A percentile compares a stretch with the other conserved stretches of the same genome.
Evolutionary conservation across 2,113 vertebrate species (phyloP).

Genomic region (Nannobrachium achirus): DNA sequence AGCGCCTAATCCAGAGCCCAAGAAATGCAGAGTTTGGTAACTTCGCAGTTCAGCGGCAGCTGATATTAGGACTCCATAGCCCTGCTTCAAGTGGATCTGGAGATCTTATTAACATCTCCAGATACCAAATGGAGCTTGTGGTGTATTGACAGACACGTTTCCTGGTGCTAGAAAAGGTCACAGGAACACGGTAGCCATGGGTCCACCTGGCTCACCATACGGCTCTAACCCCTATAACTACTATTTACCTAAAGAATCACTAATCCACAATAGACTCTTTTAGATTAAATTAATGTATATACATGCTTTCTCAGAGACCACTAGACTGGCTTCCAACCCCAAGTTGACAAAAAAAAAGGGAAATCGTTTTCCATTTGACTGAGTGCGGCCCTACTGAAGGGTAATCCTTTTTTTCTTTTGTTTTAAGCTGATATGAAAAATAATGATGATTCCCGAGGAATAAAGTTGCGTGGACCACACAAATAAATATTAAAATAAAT

Average conservation of each 20-base stretch:
- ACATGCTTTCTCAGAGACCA: slow-evolving; percentile 36
- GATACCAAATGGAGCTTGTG: neutral
- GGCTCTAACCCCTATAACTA: slow-evolving; percentile 40
- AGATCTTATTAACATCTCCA: no score
- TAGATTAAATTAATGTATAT: slow-evolving; percentile 44
- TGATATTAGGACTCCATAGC: no score
- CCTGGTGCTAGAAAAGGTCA: neutral
- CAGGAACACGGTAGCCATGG: neutral
- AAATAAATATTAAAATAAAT: slow-evolving; percentile 5
- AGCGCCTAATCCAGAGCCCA: neutral
- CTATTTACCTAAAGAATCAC: slow-evolving; percentile 28
- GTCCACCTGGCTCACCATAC: slow-evolving; percentile 16
- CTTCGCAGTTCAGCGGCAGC: neutral
- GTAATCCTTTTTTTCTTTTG: no score
- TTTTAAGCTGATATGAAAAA: neutral
- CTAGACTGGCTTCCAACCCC: slow-evolving; percentile 19
- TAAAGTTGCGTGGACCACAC: neutral
- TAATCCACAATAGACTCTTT: slow-evolving; percentile 45
- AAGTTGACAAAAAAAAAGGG: slow-evolving; percentile 9
- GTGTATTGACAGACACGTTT: neutral
- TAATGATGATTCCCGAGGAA: neutral
- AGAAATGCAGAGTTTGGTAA: neutral
- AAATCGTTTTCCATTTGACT: slow-evolving; percentile 9
- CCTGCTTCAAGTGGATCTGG: no score
- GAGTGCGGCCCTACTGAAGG: neutral